Base-by-base conservation (phyloP, 2,113 vertebrate genomes). In the Crotalus helleri region DNA sequence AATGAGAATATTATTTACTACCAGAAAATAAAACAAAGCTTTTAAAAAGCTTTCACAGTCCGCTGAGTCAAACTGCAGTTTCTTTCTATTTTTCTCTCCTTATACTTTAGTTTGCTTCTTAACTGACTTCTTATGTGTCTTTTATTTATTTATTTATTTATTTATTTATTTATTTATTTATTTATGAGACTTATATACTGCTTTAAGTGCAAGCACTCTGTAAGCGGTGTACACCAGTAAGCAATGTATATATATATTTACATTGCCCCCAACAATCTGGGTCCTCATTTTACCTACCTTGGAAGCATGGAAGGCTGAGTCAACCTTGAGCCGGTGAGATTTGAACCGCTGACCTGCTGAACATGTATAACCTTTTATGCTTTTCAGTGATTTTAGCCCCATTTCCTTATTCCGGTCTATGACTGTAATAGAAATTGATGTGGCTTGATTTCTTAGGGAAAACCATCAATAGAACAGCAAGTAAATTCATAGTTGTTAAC, bases 401-500 rank as follows among this genome's bases (percentile, higher is more conserved):
- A 74, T 39, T 15, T 39, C 15, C 69, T 74, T 74, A 74, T 74
- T 2, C 69, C 15, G 0, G 69, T 74, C n/a, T 74, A 19, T 19
- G 69, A 39, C 69, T 39, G 69, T 39, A 39, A 74, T 74, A 74
- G 64, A 74, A 74, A 74, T 74, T 17, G 69, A 74, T 0, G 1
- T 74, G 69, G 13, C 5, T 74, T 74, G n/a, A 39, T 39, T 74
- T 74, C 13, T 5, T 39, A 94, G 93, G 24, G 4, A 89, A 69
- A 44, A 59, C 0, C 39, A 33, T 21, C 0, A 1, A 15, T 69
- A 46, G 39, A 8, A 1, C 3, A 44, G 39, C 39, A 86, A 91
- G 6, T n/a, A 12, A 0, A 0, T 0, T 39, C 23, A 2, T 57
- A n/a, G n/a, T 49, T 90, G 5, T 6, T 49, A 49, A 46, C 46